phyloP scores from a whole-genome alignment of 2,113 vertebrate species.

The Carollia perspicillata region DNA sequence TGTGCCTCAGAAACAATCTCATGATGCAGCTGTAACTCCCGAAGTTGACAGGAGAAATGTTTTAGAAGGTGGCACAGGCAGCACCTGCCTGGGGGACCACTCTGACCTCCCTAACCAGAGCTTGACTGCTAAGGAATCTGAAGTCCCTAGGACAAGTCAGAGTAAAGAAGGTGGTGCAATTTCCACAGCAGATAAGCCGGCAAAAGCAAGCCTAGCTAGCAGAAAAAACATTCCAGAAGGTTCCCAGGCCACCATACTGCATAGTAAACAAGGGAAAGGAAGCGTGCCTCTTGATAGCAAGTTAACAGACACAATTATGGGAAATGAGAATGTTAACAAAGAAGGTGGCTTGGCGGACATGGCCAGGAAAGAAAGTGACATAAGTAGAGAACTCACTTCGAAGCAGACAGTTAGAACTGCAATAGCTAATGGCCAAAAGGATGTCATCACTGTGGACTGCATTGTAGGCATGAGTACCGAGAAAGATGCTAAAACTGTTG shows the following conservation, averaged over 20 bases:
- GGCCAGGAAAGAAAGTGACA: conserved; percentile 4
- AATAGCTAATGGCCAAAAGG: neutral
- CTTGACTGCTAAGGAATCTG: conserved; percentile 3
- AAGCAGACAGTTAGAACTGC: neutral
- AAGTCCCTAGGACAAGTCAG: neutral
- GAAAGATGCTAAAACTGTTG: neutral
- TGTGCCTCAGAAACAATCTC: conserved; percentile 52
- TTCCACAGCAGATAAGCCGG: neutral
- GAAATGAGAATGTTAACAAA: neutral
- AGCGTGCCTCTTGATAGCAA: conserved; percentile 21
- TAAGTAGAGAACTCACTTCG: neutral
- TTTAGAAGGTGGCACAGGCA: conserved; percentile 45
- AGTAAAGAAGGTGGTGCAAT: neutral
- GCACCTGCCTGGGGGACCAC: neutral
- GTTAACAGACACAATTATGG: neutral
- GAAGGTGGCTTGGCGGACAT: neutral
- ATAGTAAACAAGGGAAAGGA: neutral
- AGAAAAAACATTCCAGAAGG: conserved; percentile 34
- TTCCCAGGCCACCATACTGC: neutral
- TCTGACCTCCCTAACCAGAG: neutral
- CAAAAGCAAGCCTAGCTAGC: neutral
- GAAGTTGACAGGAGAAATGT: neutral
- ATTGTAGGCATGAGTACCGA: conserved; percentile 50
- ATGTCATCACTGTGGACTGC: neutral
- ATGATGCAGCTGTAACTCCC: neutral